Base-by-base conservation (phyloP, 2,888 invertebrate genomes). In the Eustalomyia histrio region DNA sequence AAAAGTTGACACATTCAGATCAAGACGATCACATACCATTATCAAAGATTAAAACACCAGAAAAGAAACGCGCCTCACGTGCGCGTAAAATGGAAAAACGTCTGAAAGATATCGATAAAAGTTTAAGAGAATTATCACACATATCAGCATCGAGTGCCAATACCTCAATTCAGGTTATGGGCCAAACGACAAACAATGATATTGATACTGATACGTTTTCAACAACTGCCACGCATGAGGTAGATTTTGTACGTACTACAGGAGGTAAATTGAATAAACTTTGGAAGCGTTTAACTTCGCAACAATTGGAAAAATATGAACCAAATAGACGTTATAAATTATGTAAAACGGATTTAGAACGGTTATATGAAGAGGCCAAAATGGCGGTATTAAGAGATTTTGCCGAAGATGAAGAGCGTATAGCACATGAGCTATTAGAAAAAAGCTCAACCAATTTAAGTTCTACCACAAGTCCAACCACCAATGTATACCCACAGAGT, bases 271-370 rank as follows among this genome's bases (percentile, higher is more conserved):
- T 92, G 39, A 92, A 92, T 84, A 90, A 90, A 81, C 84, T 92
- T 18, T 92, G 92, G 92, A 86, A 86, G 64, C 91, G 91, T 50
- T 87, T 92, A 72, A 91, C 91, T 5, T 90, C 91, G 6, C 87
- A 88, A 57, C 87, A 88, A 12, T 86, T 87, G 8, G 88, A 89
- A 61, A 90, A 90, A 84, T 92, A 90, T 83, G 86, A 88, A 43
- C 87, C 90, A 29, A 85, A 86, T 18, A 88, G 89, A 78, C 86
- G 86, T 29, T 91, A 91, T 79, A 87, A 88, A 73, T 85, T 92
- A 84, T 90, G 90, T 21, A 90, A 91, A 85, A 76, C 84, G 10
- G 90, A 90, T 72, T 82, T 91, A 29, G 91, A 91, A 84, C 83
- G 87, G 61, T 86, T 92, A 35, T 91, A 91, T 83, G 91, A 90